phyloP scores from a whole-genome alignment of 2,113 vertebrate species.

The Tragelaphus strepsiceros region DNA sequence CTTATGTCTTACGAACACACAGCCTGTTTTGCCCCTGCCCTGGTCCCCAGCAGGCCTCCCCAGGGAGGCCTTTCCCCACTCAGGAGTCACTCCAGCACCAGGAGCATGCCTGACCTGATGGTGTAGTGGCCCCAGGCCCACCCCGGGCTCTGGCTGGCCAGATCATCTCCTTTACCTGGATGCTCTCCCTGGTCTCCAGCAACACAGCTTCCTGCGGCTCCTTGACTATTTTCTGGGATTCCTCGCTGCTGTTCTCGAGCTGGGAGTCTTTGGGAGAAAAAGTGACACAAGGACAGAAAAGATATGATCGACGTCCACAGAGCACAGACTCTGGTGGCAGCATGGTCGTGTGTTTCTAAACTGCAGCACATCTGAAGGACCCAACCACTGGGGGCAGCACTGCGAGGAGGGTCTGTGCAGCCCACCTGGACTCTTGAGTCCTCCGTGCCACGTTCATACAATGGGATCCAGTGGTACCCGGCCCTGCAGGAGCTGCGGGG shows the following conservation, averaged over 20 bases:
- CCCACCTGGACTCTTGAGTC: neutral
- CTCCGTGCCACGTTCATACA: neutral
- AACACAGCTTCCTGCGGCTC: neutral
- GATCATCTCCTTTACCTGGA: conserved; percentile 37
- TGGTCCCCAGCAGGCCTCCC: no score
- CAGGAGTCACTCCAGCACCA: neutral
- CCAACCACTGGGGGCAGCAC: neutral
- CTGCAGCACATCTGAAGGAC: neutral
- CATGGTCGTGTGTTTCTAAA: neutral
- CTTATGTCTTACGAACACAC: rapidly evolving
- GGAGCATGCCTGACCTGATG: rapidly evolving
- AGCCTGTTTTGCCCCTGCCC: no score
- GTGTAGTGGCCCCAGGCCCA: neutral
- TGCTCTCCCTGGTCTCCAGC: neutral
- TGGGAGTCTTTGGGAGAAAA: neutral
- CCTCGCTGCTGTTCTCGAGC: neutral
- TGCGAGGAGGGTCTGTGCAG: neutral
- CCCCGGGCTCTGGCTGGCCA: rapidly evolving
- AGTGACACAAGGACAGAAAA: neutral
- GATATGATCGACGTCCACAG: neutral
- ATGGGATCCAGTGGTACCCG: neutral
- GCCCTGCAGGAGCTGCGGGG: neutral
- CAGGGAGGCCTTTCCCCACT: neutral
- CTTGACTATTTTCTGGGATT: neutral
- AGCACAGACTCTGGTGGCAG: neutral